Percentiles rank a stretch among this genome's conserved stretches.
These are phyloP conservation scores for Callosobruchus maculatus DNA, from an alignment of 2,888 invertebrate genomes.

Conservation along the genomic window DNA sequence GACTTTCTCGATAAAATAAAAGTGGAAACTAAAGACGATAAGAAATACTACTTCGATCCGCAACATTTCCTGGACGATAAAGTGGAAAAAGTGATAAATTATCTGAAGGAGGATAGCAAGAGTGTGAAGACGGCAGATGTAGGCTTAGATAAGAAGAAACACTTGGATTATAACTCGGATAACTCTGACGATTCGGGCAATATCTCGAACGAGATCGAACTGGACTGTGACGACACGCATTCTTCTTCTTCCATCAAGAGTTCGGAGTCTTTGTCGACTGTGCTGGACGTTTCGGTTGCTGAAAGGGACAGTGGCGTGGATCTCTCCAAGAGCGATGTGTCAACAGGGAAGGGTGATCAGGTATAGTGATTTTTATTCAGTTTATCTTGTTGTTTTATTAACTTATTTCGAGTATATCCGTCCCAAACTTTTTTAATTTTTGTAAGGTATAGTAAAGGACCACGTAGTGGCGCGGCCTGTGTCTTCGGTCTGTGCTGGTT, in stretches of 20 bases:
- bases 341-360: neutral
- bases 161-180: slow-evolving; percentile 58
- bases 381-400: neutral
- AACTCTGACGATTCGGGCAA: slow-evolving; percentile 78
- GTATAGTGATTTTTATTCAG: neutral
- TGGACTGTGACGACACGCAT: slow-evolving; percentile 34
- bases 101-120: slow-evolving; percentile 12
- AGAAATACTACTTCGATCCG: slow-evolving; percentile 19
- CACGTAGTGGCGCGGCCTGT: no score
- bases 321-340: neutral
- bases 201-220: slow-evolving; percentile 70
- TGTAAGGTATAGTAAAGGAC: no score
- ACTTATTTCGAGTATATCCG: no score
- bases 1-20: slow-evolving; percentile 27
- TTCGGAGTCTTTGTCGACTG: slow-evolving; percentile 22
- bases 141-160: slow-evolving; percentile 15
- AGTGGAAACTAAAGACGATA: slow-evolving; percentile 16
- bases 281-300: slow-evolving; percentile 16
- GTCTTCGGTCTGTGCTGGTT: no score
- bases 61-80: slow-evolving; percentile 21
- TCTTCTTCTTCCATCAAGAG: slow-evolving; percentile 24
- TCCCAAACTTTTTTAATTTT: no score
- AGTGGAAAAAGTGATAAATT: slow-evolving; percentile 15
- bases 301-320: slow-evolving; percentile 20
- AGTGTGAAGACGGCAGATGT: slow-evolving; percentile 5